A percentile compares a stretch with the other conserved stretches of the same genome.
These are phyloP conservation scores for Drosophila quadrilineata DNA, from an alignment of 1,140 invertebrate species.

Conservation along the genomic window DNA sequence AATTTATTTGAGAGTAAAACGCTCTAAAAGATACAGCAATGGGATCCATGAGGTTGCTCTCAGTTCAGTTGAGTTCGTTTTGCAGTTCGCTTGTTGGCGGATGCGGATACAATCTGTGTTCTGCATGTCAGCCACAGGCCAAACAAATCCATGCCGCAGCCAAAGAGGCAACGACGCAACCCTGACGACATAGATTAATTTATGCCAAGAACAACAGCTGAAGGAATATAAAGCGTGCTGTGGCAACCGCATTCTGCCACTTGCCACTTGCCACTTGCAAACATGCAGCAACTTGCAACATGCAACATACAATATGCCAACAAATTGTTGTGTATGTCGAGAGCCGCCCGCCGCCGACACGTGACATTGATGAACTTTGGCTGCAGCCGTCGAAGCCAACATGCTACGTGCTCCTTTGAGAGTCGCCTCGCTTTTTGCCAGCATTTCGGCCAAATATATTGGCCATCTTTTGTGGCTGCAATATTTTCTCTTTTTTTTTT, in stretches of 20 bases:
- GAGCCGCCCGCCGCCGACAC: constrained; percentile 31
- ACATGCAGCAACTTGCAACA: constrained; percentile 59
- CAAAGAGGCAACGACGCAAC: constrained; percentile 66
- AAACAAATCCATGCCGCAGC: constrained; percentile 42
- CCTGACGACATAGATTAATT: constrained; percentile 70
- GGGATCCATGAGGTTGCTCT: no score
- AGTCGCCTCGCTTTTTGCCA: not conserved
- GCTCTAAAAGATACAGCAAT: constrained; percentile 52
- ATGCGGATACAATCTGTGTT: constrained; percentile 50
- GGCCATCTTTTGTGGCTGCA: constrained; percentile 33
- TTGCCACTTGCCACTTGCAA: constrained; percentile 42
- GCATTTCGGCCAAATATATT: constrained; percentile 18
- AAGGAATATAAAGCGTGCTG: not conserved
- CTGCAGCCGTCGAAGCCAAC: constrained; percentile 8
- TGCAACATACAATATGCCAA: constrained; percentile 40
- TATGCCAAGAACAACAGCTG: constrained; percentile 42
- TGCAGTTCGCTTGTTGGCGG: constrained; percentile 8
- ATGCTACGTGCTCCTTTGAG: constrained; percentile 26
- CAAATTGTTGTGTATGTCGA: constrained; percentile 58
- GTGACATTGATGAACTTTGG: constrained; percentile 76
- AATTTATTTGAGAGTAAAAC: constrained; percentile 74
- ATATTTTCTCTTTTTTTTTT: no score
- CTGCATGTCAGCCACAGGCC: constrained; percentile 44
- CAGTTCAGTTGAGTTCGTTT: no score
- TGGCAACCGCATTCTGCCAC: no score